Evolutionary conservation across 2,797 vertebrate genomes (phyloP), one percentile per base, ranked within the genome.

Genomic region (Ataeniobius toweri): DNA sequence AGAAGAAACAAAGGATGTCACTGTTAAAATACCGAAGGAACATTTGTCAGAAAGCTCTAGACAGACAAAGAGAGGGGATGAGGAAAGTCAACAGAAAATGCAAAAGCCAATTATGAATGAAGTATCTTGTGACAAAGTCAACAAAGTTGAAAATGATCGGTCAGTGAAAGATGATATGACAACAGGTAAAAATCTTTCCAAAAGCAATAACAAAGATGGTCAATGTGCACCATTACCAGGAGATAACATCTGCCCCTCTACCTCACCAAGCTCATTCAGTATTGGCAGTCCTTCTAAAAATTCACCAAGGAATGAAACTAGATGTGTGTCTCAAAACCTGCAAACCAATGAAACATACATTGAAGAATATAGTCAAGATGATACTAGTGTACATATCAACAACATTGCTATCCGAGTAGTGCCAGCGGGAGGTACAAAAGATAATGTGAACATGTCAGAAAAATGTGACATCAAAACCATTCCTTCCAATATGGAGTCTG

Each of bases 391-490:
- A 36, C 91, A 93, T 65, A 93, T 90, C 70, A 92, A 87, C 73
- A 76, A 80, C 67, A 93, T 93, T 80, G 86, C 90, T 56, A 86
- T 94, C 76, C 78, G 76, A 84, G 91, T 93, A 78, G 71, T 92
- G 2, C 78, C 87, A 78, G 55, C 71, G 65, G 79, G 39, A 80
- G 71, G 31, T 72, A 74, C 82, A 61, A 82, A 55, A 0, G 79
- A 91, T 28, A 74, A 56, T 2, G 39, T 51, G 8, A 73, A 76
- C 69, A 82, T 41, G 46, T 70, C 24, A 9, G 81, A 41, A 80
- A 86, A 88, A 59, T 10, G 68, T 48, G 26, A 48, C 7, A 77
- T 14, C 8, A 72, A 59, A 73, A 39, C n/a, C 46, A 69, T 73
- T 5, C 22, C 75, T 31, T 74, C 78, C 28, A 72, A 81, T 78